Evolutionary conservation across 2,888 invertebrate species (phyloP).

Genomic region (Agrilus biguttatus): DNA sequence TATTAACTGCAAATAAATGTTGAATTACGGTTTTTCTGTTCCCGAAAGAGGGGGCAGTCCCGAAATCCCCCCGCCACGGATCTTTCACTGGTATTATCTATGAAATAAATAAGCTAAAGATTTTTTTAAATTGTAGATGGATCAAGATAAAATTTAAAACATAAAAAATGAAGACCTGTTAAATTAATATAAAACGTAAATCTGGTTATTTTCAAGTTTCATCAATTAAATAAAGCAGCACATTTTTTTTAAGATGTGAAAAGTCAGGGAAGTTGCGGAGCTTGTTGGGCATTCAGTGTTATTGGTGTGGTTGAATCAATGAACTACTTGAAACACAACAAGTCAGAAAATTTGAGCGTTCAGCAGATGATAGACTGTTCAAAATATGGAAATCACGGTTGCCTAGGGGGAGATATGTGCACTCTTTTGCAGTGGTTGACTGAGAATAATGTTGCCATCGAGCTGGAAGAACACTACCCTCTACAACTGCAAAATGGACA

Average conservation of each 20-base stretch:
- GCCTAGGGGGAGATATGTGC: conserved; percentile 70
- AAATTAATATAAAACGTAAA: too few relatives aligned
- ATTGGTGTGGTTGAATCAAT: conserved; percentile 63
- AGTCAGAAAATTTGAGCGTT: conserved; percentile 48
- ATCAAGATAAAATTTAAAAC: too few relatives aligned
- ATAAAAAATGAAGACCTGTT: too few relatives aligned
- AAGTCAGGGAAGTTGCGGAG: conserved; percentile 65
- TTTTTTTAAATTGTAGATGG: too few relatives aligned
- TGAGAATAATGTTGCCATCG: conserved; percentile 38
- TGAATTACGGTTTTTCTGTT: too few relatives aligned
- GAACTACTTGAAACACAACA: conserved; percentile 51
- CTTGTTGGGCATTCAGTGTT: conserved; percentile 78
- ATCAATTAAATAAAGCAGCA: conserved; percentile 31
- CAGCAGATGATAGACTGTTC: conserved; percentile 78
- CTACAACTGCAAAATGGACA: conserved; percentile 36
- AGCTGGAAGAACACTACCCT: conserved; percentile 48
- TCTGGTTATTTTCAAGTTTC: too few relatives aligned
- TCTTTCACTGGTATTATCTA: too few relatives aligned
- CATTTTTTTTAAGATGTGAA: conserved; percentile 47
- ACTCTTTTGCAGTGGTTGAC: conserved; percentile 59
- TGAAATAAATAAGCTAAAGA: too few relatives aligned
- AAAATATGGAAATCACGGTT: conserved; percentile 53
- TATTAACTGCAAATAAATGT: too few relatives aligned
- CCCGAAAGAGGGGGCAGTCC: too few relatives aligned
- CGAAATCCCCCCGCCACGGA: too few relatives aligned